Conservation (phyloP, 2,113 vertebrate genomes). For the Circaetus gallicus region DNA sequence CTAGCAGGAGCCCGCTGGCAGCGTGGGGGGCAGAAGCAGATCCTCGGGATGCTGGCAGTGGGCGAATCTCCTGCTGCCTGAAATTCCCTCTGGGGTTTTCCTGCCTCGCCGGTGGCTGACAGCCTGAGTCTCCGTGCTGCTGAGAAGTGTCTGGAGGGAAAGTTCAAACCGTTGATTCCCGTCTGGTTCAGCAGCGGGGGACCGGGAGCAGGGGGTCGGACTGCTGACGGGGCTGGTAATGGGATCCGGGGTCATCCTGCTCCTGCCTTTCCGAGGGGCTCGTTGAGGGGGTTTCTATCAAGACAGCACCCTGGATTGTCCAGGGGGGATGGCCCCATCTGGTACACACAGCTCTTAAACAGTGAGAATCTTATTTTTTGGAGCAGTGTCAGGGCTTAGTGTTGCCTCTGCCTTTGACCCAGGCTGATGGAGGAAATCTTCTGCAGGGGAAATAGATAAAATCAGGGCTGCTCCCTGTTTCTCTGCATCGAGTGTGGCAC, state of each 20-base stretch:
- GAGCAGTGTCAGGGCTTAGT: not conserved
- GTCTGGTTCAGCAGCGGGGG: not conserved
- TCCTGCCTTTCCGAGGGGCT: not conserved
- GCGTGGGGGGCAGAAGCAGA: not conserved
- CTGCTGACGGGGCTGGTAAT: not conserved
- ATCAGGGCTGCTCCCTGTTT: not conserved
- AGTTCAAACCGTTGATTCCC: not conserved
- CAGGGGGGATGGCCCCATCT: rapidly evolving
- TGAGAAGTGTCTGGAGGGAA: not conserved
- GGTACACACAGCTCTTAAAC: rapidly evolving
- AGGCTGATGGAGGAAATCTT: not conserved
- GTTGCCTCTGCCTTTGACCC: not conserved
- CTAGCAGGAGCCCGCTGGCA: not conserved
- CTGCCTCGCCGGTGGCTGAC: not conserved
- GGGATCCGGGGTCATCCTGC: not conserved
- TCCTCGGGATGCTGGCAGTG: not conserved
- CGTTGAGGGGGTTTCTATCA: not conserved
- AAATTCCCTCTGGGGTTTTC: not conserved
- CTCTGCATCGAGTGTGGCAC: not conserved
- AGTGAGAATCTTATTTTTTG: not conserved
- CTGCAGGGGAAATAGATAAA: not conserved
- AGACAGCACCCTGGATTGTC: rapidly evolving
- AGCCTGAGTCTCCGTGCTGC: rapidly evolving
- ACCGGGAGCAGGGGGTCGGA: not conserved
- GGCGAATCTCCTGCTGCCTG: not conserved